Conservation (phyloP, 2,797 vertebrate genomes). For the Coregonus suidteri region DNA sequence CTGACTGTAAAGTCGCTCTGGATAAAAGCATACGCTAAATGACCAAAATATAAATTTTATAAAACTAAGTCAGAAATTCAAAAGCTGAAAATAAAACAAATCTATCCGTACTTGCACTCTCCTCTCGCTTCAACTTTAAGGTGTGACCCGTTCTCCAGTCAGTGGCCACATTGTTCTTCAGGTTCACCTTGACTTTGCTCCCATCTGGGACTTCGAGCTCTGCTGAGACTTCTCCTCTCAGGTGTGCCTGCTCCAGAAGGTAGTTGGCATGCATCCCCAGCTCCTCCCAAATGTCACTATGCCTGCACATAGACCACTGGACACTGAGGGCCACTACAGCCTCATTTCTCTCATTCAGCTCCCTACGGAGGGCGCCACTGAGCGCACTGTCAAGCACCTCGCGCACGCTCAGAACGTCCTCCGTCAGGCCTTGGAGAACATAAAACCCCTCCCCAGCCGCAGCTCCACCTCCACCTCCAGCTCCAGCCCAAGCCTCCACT, state of each 20-base stretch:
- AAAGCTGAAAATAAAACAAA: neutral
- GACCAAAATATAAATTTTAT: neutral
- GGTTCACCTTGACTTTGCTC: slow-evolving; percentile 31
- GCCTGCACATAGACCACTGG: slow-evolving; percentile 53
- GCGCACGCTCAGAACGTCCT: slow-evolving; percentile 55
- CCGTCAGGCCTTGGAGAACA: slow-evolving; percentile 58
- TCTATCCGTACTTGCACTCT: slow-evolving; percentile 29
- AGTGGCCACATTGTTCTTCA: slow-evolving; percentile 34
- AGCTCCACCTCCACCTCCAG: neutral
- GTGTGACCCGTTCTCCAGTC: slow-evolving; percentile 23
- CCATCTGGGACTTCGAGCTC: neutral
- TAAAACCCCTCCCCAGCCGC: neutral
- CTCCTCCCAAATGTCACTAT: slow-evolving; percentile 40
- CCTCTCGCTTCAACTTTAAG: slow-evolving; percentile 46
- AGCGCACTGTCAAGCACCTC: slow-evolving; percentile 42
- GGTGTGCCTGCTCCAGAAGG: slow-evolving; percentile 42
- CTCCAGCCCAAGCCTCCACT: slow-evolving; percentile 2
- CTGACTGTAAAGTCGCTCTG: too few relatives aligned
- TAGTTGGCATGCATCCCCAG: slow-evolving; percentile 50
- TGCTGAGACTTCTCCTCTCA: neutral
- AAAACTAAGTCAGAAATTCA: neutral
- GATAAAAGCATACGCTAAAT: neutral
- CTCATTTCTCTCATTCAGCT: slow-evolving; percentile 41
- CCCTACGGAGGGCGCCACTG: slow-evolving; percentile 25
- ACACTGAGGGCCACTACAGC: slow-evolving; percentile 37